Conservation (phyloP, 2,888 invertebrate genomes). For the Apamea epomidion region DNA sequence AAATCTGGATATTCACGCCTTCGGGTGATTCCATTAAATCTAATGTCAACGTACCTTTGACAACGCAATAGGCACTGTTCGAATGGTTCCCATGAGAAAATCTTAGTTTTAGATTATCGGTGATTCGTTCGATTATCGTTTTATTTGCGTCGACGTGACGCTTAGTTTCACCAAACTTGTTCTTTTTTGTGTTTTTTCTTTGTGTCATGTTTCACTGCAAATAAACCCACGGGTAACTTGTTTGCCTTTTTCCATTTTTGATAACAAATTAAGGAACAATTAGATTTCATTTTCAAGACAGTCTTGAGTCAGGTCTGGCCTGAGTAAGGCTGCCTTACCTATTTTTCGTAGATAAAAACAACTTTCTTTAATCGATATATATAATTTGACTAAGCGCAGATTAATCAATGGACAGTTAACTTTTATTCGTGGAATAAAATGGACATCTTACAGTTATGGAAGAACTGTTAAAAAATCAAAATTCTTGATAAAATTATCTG, state of each 20-base stretch:
- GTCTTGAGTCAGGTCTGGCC: not conserved
- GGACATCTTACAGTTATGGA: too few species aligned
- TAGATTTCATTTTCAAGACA: not conserved
- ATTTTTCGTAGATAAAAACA: not conserved
- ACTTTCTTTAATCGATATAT: not conserved
- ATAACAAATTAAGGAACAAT: too few species aligned
- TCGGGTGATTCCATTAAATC: constrained; percentile 44
- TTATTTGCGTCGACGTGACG: not conserved
- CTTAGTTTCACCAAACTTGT: not conserved
- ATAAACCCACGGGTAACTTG: too few species aligned
- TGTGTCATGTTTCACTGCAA: not conserved
- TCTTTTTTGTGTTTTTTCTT: not conserved
- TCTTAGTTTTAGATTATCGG: not conserved
- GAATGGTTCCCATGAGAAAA: constrained; percentile 51
- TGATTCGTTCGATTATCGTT: too few species aligned
- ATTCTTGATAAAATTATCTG: too few species aligned
- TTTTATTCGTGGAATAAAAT: too few species aligned
- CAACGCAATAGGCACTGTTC: constrained; percentile 31
- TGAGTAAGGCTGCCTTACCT: not conserved
- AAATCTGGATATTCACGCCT: constrained; percentile 49
- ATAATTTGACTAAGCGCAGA: too few species aligned
- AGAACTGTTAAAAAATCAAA: too few species aligned
- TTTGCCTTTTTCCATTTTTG: too few species aligned
- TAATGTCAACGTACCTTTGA: constrained; percentile 53
- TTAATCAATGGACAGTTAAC: too few species aligned